phyloP scores from a whole-genome alignment of 2,113 vertebrate species.

The Phainopepla nitens region DNA sequence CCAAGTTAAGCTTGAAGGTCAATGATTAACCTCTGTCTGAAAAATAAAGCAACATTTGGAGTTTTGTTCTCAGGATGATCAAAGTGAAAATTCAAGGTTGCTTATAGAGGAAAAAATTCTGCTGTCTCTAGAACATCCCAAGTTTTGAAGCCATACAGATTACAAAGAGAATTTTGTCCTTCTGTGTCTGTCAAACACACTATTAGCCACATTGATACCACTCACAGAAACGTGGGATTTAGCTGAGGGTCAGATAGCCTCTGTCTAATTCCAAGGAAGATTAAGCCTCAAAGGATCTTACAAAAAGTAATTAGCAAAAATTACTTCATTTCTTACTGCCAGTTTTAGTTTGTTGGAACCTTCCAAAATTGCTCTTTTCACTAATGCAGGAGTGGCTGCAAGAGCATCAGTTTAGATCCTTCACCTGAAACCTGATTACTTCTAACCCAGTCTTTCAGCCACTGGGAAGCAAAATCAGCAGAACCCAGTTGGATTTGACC shows the following conservation, averaged over 20 bases:
- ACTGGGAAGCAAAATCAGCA: not conserved
- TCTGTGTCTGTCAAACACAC: not conserved
- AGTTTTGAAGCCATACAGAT: not conserved
- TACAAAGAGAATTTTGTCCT: not conserved
- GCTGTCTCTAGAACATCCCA: not conserved
- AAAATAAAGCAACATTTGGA: not conserved
- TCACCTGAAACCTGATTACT: not conserved
- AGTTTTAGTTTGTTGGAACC: not conserved
- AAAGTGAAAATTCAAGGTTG: slow-evolving; percentile 4
- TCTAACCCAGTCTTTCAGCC: not conserved
- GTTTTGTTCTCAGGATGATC: not conserved
- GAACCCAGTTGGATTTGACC: not conserved
- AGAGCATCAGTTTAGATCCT: not conserved
- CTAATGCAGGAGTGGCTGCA: not conserved
- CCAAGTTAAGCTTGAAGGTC: slow-evolving; percentile 1
- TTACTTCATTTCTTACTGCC: not conserved
- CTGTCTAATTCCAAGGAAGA: not conserved
- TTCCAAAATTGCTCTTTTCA: not conserved
- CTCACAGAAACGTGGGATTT: not conserved
- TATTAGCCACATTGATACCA: not conserved
- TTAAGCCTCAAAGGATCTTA: slow-evolving; percentile 17
- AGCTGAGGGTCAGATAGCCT: not conserved
- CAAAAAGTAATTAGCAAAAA: not conserved
- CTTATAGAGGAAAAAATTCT: not conserved
- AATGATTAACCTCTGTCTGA: slow-evolving; percentile 14